These are phyloP conservation scores for Alethe castanea DNA, from an alignment of 2,113 vertebrate species.

Conservation along the genomic window DNA sequence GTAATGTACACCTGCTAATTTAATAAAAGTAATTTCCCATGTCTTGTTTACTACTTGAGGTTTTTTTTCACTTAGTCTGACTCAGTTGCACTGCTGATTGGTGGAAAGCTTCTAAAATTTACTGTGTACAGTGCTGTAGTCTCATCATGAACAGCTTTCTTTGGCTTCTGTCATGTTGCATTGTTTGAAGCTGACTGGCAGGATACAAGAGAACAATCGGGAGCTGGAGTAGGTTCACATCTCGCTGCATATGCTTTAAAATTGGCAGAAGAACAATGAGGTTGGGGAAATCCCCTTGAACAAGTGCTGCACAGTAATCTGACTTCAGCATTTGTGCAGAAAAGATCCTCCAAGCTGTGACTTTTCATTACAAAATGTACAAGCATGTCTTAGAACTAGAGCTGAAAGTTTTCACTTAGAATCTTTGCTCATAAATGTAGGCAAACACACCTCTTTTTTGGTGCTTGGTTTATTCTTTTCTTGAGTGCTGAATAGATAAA, in stretches of 20 bases:
- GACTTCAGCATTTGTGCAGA: not conserved
- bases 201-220: constrained; percentile 43
- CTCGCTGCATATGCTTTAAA: constrained; percentile 14
- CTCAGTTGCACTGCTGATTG: not conserved
- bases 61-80: not conserved
- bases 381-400: not conserved
- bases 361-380: not conserved
- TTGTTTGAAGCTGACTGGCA: constrained; percentile 23
- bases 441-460: not conserved
- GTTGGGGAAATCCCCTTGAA: constrained; percentile 33
- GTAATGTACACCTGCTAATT: constrained; percentile 39
- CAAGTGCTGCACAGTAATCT: not conserved
- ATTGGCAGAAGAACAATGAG: constrained; percentile 48
- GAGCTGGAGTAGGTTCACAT: constrained; percentile 37
- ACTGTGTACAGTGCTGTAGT: not conserved
- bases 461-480: not conserved
- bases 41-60: not conserved
- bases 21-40: not conserved
- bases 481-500: not conserved
- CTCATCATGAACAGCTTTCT: not conserved
- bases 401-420: not conserved
- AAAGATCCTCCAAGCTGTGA: not conserved
- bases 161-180: not conserved
- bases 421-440: not conserved
- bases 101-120: constrained; percentile 17